Evolutionary conservation across 2,797 vertebrate genomes (phyloP), one percentile per base, ranked within the genome.

Genomic region (Lateolabrax maculatus): DNA sequence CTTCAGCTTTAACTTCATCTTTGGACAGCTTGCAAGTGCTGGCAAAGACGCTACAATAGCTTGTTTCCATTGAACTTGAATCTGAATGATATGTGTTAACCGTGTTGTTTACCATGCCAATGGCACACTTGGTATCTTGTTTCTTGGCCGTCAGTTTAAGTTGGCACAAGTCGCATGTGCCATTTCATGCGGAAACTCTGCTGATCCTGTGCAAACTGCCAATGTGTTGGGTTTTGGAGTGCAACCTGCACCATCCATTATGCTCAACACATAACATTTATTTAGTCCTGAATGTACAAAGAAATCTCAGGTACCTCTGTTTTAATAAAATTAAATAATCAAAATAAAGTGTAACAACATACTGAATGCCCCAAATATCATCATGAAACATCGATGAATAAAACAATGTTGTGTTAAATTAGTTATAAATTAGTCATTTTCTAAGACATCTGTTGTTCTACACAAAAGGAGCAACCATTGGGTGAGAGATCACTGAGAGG

Each of bases 401-500:
- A 23, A 48, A 64, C 43, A 36, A 7, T 18, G 2, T 8, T 19
- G 41, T 9, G 31, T 41, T 51, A 39, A 25, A 66, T 48, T 9
- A 31, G 18, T 21, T 27, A 55, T 8, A 18, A 29, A 9, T 53
- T 0, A 16, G 60, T 63, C 61, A 63, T 13, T 31, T 63, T 48
- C 43, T 34, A 56, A 60, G 2, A 71, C 34, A 72, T 55, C 31
- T 4, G n/a, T 9, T 60, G 48, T 25, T 55, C 58, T 44, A 36
- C 53, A 6, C 49, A 13, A 68, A 25, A 61, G 39, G 13, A 39
- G 36, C 10, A 53, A 43, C 15, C 13, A 3, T 12, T 37, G n/a
- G 62, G 71, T 55, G 62, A 53, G 25, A 68, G 62, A 64, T 66
- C 36, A 60, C 31, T 29, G 61, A 39, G n/a, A 72, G 51, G 66